Base-by-base conservation (phyloP, 2,888 invertebrate species). In the Ophion costatus region DNA sequence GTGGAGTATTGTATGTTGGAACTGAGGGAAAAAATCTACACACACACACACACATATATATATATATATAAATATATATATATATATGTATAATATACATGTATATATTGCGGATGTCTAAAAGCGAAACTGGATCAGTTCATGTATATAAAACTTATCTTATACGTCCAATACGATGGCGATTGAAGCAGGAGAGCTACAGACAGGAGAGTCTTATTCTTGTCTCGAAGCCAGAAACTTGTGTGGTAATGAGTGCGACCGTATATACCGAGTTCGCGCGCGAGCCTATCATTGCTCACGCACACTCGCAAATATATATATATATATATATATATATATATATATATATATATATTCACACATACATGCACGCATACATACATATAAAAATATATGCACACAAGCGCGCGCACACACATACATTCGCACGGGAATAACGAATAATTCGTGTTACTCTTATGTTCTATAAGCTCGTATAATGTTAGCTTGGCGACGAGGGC, bases 91-190 rank as follows among this genome's bases (percentile, higher is more conserved):
- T 51, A 24, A 22, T 11, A 33, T 22, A 38, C 14, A 66, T 20
- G 22, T 61, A 14, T n/a, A 33, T 45, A 69, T 61, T 69, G 24
- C 76, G 80, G 63, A 82, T 79, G 83, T 88, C 88, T 88, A 88
- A 88, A 88, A 87, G 80, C 61, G 78, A 87, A 88, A 86, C 85
- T 88, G 80, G 86, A 88, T 81, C 71, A 88, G 88, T 85, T 86
- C 88, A 85, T 83, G 17, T 17, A 51, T 17, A 51, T 51, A 86
- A 70, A 33, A 64, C 17, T 67, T 67, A n/a, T 70, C 51, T 71
- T 64, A 74, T 61, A 66, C 33, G 45, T 22, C 59, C 61, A 22
- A 57, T 14, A 64, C 61, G 70, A 77, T 59, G 73, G 66, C 76
- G 51, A 74, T 69, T 70, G 77, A 76, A 64, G 77, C 22, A 75